These are phyloP conservation scores for Mesoclemmys tuberculata DNA, from an alignment of 2,113 vertebrate species.

Conservation along the genomic window DNA sequence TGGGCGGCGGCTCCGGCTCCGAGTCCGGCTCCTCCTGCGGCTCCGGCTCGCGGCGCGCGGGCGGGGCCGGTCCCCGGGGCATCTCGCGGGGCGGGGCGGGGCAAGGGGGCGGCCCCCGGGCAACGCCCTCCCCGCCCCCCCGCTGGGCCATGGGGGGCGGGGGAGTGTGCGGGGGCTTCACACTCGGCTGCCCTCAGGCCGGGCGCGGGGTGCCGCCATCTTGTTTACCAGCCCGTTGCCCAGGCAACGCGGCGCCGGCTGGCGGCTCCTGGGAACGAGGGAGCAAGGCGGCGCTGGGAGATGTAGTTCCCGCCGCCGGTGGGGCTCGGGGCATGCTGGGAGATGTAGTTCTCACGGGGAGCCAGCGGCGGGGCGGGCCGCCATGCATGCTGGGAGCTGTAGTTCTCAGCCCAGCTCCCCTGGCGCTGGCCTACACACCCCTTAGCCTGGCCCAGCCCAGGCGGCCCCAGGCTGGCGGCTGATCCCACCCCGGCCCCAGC, in stretches of 20 bases:
- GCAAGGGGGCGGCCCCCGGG: neutral
- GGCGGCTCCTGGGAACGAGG: accelerated
- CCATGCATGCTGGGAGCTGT: neutral
- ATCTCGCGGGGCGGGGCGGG: accelerated
- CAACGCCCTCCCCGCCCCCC: neutral
- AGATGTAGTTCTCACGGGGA: neutral
- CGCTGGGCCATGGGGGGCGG: accelerated
- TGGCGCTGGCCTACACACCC: neutral
- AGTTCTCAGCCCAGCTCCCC: neutral
- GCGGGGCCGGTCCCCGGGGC: neutral
- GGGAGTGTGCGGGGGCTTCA: accelerated
- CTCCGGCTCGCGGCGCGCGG: too few species aligned
- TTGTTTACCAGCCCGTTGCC: conserved; percentile 44
- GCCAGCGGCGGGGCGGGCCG: accelerated
- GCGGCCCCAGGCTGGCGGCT: neutral
- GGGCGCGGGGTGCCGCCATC: neutral
- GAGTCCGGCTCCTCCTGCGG: neutral
- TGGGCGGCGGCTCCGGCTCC: conserved; percentile 31
- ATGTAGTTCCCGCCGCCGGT: accelerated
- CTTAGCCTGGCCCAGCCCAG: neutral
- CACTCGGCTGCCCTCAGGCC: accelerated
- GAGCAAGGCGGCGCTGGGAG: neutral
- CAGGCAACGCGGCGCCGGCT: neutral
- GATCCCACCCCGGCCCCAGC: too few species aligned
- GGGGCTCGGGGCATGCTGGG: neutral